Evolutionary conservation across 2,888 invertebrate genomes (phyloP), one percentile per base, ranked within the genome.

Genomic region (Chironomus riparius): DNA sequence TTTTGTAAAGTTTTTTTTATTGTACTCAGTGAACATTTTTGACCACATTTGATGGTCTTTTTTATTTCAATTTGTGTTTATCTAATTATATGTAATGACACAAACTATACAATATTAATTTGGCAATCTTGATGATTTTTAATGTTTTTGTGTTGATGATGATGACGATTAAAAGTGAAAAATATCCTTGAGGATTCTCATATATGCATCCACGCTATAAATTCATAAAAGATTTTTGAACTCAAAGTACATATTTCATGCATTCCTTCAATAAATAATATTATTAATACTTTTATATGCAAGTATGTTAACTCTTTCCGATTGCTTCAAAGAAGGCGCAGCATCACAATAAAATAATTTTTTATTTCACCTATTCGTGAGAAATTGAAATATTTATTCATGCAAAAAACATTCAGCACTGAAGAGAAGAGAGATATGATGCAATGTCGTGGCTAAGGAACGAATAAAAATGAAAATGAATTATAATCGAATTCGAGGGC

Each of bases 21-120:
- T 10, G 38, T 38, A 56, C 7, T 56, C 56, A 18, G 2, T 18
- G n/a, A 56, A 56, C 56, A 56, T 18, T 5, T 15, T 15, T 71
- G 71, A 71, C 71, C 71, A 56, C 71, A 71, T 71, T 71, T 50
- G 50, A 56, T 50, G 22, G 50, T 18, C 50, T 71, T 65, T n/a
- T 24, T 71, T 18, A 56, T 56, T 38, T 38, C 38, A 38, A 38
- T 38, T 38, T 56, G 56, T 56, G 56, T 15, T 7, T 47, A 22
- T 24, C 71, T 71, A 71, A 71, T 71, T 71, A 71, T 56, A 24
- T 21, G 22, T 56, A 71, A 71, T 71, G 71, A 71, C 71, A 71
- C 56, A 71, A 71, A 50, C 13, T 56, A 3, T 4, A 18, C 56
- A 56, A 56, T 56, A 18, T 18, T 15, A 18, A 56, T 56, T 65